Percentiles rank a stretch among this genome's conserved stretches.
phyloP scores from a whole-genome alignment of 2,888 invertebrate genomes.

The Griposia aprilina region DNA sequence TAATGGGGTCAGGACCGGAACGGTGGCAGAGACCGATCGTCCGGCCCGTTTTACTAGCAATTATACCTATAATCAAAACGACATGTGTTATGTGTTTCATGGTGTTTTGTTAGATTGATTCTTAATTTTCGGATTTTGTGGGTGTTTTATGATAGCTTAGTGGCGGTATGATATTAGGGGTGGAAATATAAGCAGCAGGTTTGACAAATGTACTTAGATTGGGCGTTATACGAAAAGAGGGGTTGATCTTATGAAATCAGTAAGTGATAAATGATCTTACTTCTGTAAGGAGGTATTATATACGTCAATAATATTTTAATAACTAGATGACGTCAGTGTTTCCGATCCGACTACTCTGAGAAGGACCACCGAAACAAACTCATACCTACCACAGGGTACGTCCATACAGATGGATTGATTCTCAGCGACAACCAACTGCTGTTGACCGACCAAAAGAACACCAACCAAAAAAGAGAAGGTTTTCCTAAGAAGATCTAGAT shows the following conservation, averaged over 20 bases:
- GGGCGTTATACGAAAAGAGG: too few relatives aligned
- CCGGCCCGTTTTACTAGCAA: conserved; percentile 70
- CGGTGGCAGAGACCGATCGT: conserved; percentile 78
- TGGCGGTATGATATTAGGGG: neutral
- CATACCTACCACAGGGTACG: neutral
- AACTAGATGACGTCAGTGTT: too few relatives aligned
- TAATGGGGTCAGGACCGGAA: conserved; percentile 76
- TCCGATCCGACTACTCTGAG: neutral
- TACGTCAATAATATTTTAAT: too few relatives aligned
- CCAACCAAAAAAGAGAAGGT: neutral
- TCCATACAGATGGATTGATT: too few relatives aligned
- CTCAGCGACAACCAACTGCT: neutral
- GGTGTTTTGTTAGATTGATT: conserved; percentile 29
- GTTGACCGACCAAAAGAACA: too few relatives aligned
- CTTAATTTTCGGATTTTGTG: neutral
- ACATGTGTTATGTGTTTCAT: conserved; percentile 59
- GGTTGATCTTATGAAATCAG: neutral
- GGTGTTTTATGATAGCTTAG: neutral
- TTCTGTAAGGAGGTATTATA: neutral
- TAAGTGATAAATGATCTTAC: neutral
- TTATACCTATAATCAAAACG: conserved; percentile 73
- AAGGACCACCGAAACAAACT: neutral
- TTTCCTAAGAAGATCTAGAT: neutral
- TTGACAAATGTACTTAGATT: neutral
- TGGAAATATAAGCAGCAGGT: neutral